Evolutionary conservation across 2,888 invertebrate species (phyloP), one percentile per base, ranked within the genome.

Genomic region (Synergus japonicus): DNA sequence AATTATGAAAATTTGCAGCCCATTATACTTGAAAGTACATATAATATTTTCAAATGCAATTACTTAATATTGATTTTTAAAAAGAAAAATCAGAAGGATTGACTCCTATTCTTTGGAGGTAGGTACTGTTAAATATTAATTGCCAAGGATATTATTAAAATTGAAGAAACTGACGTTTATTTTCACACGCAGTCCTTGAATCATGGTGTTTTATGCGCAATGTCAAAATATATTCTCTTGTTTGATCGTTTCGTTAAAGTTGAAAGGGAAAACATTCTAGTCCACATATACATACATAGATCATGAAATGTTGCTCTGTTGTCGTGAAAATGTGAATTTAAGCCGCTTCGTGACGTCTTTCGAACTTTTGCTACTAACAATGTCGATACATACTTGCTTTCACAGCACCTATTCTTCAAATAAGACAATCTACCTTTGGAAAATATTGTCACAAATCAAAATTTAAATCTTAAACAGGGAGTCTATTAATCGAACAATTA

Each of bases 271-370:
- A 49, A 54, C 13, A 49, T 22, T 44, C n/a, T 29, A 49, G 69
- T 54, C 22, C 69, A 69, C 22, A 46, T 37, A 29, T 15, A 54
- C 13, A 69, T 29, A 79, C 77, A 67, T 64, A 60, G 76, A 76
- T 80, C 77, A 81, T 82, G 77, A 83, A 82, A 82, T 80, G 84
- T 84, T 85, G 87, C 81, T 63, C 54, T 84, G 81, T 80, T 77
- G 82, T 79, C 67, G 29, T 63, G 29, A 80, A 84, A 69, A 69
- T 54, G 49, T 54, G 49, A 49, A 69, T 29, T 54, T 37, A 76
- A 80, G 78, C 80, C 81, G 85, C 86, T 88, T 89, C 86, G 87
- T 87, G 86, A 85, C 84, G 87, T 88, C 83, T 84, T 80, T 88
- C 84, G 84, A 82, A 67, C 80, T 79, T 76, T 78, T 73, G 78